phyloP scores from a whole-genome alignment of 2,113 vertebrate species.

The Ictalurus punctatus region DNA sequence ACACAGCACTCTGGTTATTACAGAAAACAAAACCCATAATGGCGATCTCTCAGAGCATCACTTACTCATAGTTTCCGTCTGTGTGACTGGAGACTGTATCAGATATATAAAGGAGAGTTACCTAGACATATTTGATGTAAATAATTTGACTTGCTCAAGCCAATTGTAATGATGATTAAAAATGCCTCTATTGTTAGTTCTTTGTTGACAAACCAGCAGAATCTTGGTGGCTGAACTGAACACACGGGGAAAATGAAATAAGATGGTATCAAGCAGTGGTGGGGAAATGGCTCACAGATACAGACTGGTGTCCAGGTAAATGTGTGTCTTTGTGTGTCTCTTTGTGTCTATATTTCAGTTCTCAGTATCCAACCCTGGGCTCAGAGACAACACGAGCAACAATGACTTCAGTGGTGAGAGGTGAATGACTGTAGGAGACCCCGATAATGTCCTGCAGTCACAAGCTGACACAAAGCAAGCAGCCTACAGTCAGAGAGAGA shows the following conservation, averaged over 20 bases:
- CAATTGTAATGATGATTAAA: not conserved
- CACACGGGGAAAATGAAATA: not conserved
- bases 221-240: not conserved
- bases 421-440: constrained; percentile 72
- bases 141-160: not conserved
- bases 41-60: not conserved
- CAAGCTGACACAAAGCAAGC: constrained; percentile 63
- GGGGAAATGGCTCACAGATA: not conserved
- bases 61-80: not conserved
- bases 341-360: constrained; percentile 6
- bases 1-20: constrained; percentile 50
- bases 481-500: constrained; percentile 53
- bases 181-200: not conserved
- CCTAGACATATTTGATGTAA: not conserved
- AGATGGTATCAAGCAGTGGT: not conserved
- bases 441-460: constrained; percentile 69
- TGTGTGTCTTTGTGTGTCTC: not conserved
- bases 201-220: not conserved
- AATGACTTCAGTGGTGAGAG: constrained; percentile 61
- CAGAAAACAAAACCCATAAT: constrained; percentile 26
- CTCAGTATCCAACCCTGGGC: constrained; percentile 58
- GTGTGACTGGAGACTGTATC: not conserved
- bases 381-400: constrained; percentile 50
- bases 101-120: not conserved
- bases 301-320: not conserved